Conservation (phyloP, 2,888 invertebrate genomes). For the Mystacides longicornis region DNA sequence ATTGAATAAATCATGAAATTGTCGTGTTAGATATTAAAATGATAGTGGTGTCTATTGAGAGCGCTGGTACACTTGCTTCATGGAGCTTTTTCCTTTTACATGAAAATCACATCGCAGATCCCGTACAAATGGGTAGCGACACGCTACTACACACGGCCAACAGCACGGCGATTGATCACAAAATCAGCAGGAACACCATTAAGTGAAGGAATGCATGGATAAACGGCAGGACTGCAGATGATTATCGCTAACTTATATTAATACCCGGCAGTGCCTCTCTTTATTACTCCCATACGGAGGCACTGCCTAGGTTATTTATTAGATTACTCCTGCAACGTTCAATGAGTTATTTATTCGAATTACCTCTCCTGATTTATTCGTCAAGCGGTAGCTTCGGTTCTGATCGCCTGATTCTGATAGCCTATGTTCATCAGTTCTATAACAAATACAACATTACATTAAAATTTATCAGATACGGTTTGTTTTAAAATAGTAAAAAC, state of each 20-base stretch:
- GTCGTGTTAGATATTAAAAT: neutral
- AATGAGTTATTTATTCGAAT: constrained; percentile 12
- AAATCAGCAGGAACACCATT: constrained; percentile 23
- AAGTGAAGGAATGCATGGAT: constrained; percentile 10
- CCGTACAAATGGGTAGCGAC: constrained; percentile 11
- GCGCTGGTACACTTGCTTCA: neutral
- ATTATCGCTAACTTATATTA: neutral
- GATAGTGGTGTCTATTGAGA: neutral
- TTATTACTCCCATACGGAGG: neutral
- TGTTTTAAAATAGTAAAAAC: too few relatives aligned
- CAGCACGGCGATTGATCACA: constrained; percentile 16
- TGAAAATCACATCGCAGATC: neutral
- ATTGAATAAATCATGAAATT: neutral
- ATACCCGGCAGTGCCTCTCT: too few relatives aligned
- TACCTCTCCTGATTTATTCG: constrained; percentile 12
- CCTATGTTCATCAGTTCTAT: too few relatives aligned
- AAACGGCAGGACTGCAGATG: constrained; percentile 3
- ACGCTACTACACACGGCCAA: constrained; percentile 5
- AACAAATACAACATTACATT: too few relatives aligned
- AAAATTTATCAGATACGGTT: too few relatives aligned
- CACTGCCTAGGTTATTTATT: constrained; percentile 4
- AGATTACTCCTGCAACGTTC: too few relatives aligned
- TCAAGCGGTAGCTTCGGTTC: too few relatives aligned
- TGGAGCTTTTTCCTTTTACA: neutral
- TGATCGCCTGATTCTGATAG: too few relatives aligned